These are phyloP conservation scores for Lepidurus packardi DNA, from an alignment of 1,140 invertebrate genomes.

Conservation along the genomic window DNA sequence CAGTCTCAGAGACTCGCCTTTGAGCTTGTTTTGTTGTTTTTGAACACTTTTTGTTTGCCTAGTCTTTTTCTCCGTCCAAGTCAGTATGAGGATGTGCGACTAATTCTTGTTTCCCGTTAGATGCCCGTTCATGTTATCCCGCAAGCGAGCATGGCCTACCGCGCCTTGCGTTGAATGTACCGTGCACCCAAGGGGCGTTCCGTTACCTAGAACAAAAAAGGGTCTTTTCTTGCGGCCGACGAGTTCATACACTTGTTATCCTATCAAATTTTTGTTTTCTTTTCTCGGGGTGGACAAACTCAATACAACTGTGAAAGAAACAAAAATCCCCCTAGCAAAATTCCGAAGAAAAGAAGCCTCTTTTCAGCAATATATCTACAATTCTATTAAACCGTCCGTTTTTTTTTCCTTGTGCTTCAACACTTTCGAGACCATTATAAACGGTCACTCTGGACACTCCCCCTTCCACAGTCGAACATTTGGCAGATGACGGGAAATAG, in stretches of 20 bases:
- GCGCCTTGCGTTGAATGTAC: slow-evolving; percentile 30
- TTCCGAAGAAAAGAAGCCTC: background rate
- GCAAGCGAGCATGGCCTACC: slow-evolving; percentile 30
- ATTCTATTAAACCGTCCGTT: background rate
- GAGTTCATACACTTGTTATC: too few species aligned
- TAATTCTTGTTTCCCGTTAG: background rate
- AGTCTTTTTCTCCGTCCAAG: background rate
- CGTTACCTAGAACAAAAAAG: background rate
- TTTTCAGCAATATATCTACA: background rate
- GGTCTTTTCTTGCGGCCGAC: background rate
- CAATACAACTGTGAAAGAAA: too few species aligned
- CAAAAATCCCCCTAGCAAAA: too few species aligned
- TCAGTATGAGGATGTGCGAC: background rate
- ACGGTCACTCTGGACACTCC: background rate
- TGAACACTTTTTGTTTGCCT: background rate
- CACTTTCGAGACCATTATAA: background rate
- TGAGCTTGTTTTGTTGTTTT: background rate
- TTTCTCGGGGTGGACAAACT: too few species aligned
- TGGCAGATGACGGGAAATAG: background rate
- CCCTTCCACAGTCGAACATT: background rate
- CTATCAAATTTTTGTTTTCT: too few species aligned
- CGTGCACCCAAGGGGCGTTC: background rate
- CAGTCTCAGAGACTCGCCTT: background rate
- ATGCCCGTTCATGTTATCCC: slow-evolving; percentile 32
- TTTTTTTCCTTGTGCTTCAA: background rate